A percentile compares a stretch with the other conserved stretches of the same genome.
Evolutionary conservation across 2,113 vertebrate genomes (phyloP).

Genomic region (Erythrocercus mccallii): DNA sequence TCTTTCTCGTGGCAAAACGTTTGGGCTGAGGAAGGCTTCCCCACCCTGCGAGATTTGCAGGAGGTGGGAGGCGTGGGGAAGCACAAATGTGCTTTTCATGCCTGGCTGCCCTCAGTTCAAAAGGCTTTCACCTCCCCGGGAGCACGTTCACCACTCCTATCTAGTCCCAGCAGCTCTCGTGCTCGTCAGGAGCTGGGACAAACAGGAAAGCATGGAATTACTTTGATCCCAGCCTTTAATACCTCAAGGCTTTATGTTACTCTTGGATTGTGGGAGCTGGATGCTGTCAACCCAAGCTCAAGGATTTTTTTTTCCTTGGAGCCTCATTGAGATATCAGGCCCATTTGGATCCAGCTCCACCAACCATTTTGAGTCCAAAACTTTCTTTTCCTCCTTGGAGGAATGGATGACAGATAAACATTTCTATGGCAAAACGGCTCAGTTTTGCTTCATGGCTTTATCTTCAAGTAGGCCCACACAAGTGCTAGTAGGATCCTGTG

Average conservation of each 20-base stretch:
- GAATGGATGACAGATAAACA: background rate
- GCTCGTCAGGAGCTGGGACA: background rate
- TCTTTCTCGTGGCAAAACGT: background rate
- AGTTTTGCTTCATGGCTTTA: background rate
- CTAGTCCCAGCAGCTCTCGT: background rate
- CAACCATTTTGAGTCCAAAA: background rate
- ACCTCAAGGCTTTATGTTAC: background rate
- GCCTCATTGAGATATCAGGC: background rate
- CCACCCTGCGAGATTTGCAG: background rate
- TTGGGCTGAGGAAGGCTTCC: background rate
- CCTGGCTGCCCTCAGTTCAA: background rate
- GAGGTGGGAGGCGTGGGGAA: background rate
- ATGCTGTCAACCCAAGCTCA: background rate
- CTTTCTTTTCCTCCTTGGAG: background rate
- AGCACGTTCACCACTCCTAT: background rate
- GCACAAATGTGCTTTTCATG: background rate
- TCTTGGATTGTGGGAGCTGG: background rate
- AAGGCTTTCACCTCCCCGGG: background rate
- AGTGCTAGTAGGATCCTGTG: background rate
- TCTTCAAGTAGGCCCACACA: background rate
- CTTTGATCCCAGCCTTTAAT: slow-evolving; percentile 5
- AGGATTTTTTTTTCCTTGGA: background rate
- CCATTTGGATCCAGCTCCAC: background rate
- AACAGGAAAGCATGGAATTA: slow-evolving; percentile 30
- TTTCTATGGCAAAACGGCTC: background rate